A percentile compares a stretch with the other conserved stretches of the same genome.
These are phyloP conservation scores for Falco novaeseelandiae DNA, from an alignment of 2,797 vertebrate species.

Conservation along the genomic window DNA sequence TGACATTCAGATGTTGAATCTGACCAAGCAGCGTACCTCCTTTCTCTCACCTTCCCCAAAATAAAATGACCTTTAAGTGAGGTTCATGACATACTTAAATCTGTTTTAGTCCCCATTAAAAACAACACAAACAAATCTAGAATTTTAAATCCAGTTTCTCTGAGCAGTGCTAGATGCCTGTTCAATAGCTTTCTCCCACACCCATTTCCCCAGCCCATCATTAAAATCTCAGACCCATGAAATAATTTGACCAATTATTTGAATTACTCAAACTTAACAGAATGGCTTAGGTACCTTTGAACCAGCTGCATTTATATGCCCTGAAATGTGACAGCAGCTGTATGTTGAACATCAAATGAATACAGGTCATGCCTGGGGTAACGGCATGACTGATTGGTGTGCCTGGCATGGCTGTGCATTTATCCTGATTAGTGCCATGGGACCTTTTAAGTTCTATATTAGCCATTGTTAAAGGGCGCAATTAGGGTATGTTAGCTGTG, in stretches of 20 bases:
- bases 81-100: background rate
- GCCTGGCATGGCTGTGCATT: background rate
- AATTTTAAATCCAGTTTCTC: background rate
- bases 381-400: conserved; percentile 13
- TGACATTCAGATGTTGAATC: background rate
- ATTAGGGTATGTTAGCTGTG: background rate
- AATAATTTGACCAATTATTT: background rate
- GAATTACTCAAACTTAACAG: background rate
- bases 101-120: background rate
- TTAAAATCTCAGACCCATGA: background rate
- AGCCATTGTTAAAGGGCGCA: background rate
- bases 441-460: background rate
- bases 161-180: background rate
- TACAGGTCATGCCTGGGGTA: conserved; percentile 9
- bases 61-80: background rate
- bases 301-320: background rate
- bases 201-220: background rate
- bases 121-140: background rate
- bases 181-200: background rate
- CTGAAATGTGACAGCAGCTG: background rate
- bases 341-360: background rate
- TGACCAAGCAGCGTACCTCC: background rate
- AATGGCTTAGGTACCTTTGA: background rate
- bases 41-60: background rate
- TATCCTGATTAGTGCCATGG: conserved; percentile 10